Percentiles rank a stretch among this genome's conserved stretches.
phyloP scores from a whole-genome alignment of 1,140 invertebrate species.

The Argopecten irradians region DNA sequence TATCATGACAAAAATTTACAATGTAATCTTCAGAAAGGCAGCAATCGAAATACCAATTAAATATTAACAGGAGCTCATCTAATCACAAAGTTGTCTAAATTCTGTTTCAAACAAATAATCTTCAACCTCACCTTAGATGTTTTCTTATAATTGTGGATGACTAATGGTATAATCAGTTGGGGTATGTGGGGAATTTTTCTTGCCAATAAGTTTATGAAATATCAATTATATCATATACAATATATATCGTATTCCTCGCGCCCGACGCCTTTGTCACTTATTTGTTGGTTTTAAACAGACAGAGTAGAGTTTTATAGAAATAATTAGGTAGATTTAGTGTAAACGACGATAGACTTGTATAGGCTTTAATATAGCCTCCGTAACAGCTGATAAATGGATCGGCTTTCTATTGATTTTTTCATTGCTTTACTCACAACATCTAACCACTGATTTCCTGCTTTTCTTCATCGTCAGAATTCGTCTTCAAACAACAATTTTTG shows the following conservation, averaged over 20 bases:
- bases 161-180: not conserved
- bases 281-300: not conserved
- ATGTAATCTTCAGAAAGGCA: too few relatives aligned
- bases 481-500: not conserved
- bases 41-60: too few relatives aligned
- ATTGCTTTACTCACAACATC: not conserved
- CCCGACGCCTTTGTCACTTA: not conserved
- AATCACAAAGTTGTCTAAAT: not conserved
- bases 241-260: not conserved
- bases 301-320: not conserved
- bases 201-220: not conserved
- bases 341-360: not conserved
- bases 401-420: not conserved
- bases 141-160: not conserved
- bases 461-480: not conserved
- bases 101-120: not conserved
- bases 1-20: too few relatives aligned
- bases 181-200: not conserved
- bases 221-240: slow-evolving; percentile 19
- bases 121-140: not conserved
- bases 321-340: not conserved
- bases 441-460: not conserved
- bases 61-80: too few relatives aligned
- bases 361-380: not conserved
- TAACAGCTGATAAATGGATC: slow-evolving; percentile 8